Evolutionary conservation across 2,888 invertebrate genomes (phyloP).

Genomic region (Andrena hattorfiana): DNA sequence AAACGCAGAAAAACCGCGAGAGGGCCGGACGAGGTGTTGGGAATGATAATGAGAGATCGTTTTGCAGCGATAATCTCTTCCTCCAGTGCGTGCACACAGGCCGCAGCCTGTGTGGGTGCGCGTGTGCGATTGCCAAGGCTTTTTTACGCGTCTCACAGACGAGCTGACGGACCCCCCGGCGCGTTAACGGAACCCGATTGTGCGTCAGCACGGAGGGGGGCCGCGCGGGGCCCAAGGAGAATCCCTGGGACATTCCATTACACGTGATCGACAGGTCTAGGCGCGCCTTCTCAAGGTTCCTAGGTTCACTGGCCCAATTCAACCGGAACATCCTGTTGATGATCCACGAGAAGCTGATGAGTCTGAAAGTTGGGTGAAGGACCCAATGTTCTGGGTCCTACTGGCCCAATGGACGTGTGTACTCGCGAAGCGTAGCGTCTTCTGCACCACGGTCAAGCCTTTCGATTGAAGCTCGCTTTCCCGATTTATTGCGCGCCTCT

Average conservation of each 20-base stretch:
- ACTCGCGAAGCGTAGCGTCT: too few relatives aligned
- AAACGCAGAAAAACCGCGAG: conserved; percentile 9
- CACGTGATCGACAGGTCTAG: conserved; percentile 48
- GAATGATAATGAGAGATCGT: conserved; percentile 83
- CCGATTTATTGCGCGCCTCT: conserved; percentile 15
- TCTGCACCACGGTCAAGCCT: too few relatives aligned
- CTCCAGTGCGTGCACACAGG: conserved; percentile 41
- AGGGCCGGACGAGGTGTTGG: conserved; percentile 70
- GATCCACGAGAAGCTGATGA: neutral
- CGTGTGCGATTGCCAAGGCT: conserved; percentile 44
- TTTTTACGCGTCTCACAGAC: conserved; percentile 71
- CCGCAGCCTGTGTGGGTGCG: conserved; percentile 13
- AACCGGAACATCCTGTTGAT: neutral
- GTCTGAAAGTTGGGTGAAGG: neutral
- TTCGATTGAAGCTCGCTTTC: conserved; percentile 17
- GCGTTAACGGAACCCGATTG: conserved; percentile 77
- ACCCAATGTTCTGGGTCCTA: neutral
- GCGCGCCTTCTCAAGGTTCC: conserved; percentile 21
- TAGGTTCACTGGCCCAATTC: neutral
- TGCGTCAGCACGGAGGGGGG: conserved; percentile 55
- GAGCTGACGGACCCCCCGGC: conserved; percentile 76
- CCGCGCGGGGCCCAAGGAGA: conserved; percentile 28
- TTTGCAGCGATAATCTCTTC: conserved; percentile 78
- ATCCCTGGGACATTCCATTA: conserved; percentile 54
- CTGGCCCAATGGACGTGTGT: too few relatives aligned